phyloP scores from a whole-genome alignment of 2,113 vertebrate genomes.

The Engystomops pustulosus region DNA sequence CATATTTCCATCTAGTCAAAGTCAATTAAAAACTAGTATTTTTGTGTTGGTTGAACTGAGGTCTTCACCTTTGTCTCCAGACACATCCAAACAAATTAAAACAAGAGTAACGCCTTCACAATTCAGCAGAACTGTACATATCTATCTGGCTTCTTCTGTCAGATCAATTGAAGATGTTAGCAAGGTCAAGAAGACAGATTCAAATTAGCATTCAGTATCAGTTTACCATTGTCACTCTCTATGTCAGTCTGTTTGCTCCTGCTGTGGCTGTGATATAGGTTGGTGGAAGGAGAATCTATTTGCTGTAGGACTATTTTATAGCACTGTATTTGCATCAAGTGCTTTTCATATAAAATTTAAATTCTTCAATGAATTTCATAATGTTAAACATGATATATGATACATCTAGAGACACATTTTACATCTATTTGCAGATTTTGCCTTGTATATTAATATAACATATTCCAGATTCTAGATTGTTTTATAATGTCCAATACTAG shows the following conservation, averaged over 20 bases:
- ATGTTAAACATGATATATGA: background rate
- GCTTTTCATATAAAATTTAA: background rate
- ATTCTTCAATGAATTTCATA: background rate
- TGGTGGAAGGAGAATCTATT: background rate
- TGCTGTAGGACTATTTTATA: background rate
- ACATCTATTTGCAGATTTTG: background rate
- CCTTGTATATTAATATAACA: background rate
- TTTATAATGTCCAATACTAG: background rate
- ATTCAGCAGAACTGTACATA: slow-evolving; percentile 38
- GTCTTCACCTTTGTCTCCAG: slow-evolving; percentile 24
- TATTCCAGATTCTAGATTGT: background rate
- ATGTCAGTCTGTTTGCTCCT: slow-evolving; percentile 5
- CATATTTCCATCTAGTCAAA: slow-evolving; percentile 33
- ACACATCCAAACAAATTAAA: slow-evolving; percentile 30
- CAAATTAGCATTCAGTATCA: slow-evolving; percentile 49
- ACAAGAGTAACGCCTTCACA: slow-evolving; percentile 29
- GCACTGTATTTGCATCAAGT: background rate
- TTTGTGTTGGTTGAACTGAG: background rate
- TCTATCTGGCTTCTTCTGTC: slow-evolving; percentile 40
- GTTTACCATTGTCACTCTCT: slow-evolving; percentile 43
- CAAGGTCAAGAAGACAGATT: slow-evolving; percentile 45
- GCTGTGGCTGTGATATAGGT: slow-evolving; percentile 14
- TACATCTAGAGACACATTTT: background rate
- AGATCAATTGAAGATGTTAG: slow-evolving; percentile 50
- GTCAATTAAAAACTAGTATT: slow-evolving; percentile 26